These are phyloP conservation scores for Antitype chi DNA, from an alignment of 2,888 invertebrate genomes.

Conservation along the genomic window DNA sequence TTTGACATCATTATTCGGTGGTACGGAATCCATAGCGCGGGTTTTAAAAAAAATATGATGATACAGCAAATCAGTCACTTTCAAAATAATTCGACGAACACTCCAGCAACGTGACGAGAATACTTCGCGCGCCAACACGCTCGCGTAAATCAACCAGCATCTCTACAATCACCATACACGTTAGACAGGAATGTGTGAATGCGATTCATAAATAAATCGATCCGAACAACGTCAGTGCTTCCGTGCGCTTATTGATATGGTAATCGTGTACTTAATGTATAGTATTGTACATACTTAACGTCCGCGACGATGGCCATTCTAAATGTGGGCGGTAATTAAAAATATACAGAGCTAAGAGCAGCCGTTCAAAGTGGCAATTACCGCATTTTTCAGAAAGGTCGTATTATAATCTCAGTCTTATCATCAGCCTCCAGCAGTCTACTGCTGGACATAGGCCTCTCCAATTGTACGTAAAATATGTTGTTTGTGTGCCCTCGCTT, in stretches of 20 bases:
- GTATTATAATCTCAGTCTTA: too few species aligned
- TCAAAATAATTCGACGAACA: neutral
- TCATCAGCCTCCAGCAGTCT: too few species aligned
- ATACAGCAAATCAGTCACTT: too few species aligned
- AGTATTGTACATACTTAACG: slow-evolving; percentile 51
- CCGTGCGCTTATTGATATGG: slow-evolving; percentile 73
- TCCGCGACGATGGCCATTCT: slow-evolving; percentile 8
- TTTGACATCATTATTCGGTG: too few species aligned
- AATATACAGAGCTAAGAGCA: neutral
- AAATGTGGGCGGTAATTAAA: slow-evolving; percentile 46
- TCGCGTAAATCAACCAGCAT: slow-evolving; percentile 42
- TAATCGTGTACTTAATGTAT: slow-evolving; percentile 63
- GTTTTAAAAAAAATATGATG: too few species aligned
- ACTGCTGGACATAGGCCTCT: too few species aligned
- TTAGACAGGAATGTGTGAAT: slow-evolving; percentile 72
- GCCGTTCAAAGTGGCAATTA: neutral
- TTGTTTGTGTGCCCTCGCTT: too few species aligned
- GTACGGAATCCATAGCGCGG: too few species aligned
- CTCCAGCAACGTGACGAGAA: neutral
- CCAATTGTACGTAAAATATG: too few species aligned
- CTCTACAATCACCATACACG: slow-evolving; percentile 65
- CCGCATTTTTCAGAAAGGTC: too few species aligned
- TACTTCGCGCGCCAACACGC: neutral
- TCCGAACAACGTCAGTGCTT: slow-evolving; percentile 66
- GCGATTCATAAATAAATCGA: slow-evolving; percentile 74